Conservation (phyloP, 1,140 invertebrate genomes). For the Pteromalus puparum region DNA sequence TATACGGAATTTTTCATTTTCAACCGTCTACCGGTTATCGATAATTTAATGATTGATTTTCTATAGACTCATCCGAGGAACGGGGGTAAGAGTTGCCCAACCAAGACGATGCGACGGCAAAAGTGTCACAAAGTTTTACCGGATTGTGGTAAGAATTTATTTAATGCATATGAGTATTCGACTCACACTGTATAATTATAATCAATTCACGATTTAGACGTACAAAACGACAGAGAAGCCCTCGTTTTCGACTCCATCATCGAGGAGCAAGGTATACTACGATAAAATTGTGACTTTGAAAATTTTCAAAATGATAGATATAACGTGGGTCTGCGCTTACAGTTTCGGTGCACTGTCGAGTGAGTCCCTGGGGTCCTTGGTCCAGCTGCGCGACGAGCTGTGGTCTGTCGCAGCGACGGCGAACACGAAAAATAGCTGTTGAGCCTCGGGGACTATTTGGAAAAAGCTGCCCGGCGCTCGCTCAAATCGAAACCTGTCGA, state of each 20-base stretch:
- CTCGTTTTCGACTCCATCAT: not conserved
- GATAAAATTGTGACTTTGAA: not conserved
- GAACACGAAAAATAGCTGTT: constrained; percentile 71
- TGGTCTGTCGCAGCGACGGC: constrained; percentile 74
- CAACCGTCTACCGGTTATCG: not conserved
- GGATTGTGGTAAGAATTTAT: constrained; percentile 67
- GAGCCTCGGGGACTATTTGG: constrained; percentile 60
- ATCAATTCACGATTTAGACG: constrained; percentile 48
- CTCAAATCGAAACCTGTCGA: constrained; percentile 64
- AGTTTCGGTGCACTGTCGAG: constrained; percentile 75
- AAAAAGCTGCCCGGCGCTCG: constrained; percentile 63
- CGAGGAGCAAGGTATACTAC: constrained; percentile 29
- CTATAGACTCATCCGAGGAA: constrained; percentile 77
- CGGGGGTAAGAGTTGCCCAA: constrained; percentile 83
- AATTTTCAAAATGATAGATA: not conserved
- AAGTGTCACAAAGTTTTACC: constrained; percentile 72
- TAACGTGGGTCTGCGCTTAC: not conserved
- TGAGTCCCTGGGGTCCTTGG: constrained; percentile 81
- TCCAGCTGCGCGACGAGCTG: constrained; percentile 80
- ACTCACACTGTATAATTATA: too few relatives aligned
- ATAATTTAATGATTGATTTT: constrained; percentile 21
- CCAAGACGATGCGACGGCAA: constrained; percentile 75
- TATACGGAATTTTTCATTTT: constrained; percentile 15
- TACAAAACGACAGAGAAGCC: constrained; percentile 56
- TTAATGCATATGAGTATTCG: too few relatives aligned